Evolutionary conservation across 2,113 vertebrate genomes (phyloP), one percentile per base, ranked within the genome.

Genomic region (Catagonus wagneri): DNA sequence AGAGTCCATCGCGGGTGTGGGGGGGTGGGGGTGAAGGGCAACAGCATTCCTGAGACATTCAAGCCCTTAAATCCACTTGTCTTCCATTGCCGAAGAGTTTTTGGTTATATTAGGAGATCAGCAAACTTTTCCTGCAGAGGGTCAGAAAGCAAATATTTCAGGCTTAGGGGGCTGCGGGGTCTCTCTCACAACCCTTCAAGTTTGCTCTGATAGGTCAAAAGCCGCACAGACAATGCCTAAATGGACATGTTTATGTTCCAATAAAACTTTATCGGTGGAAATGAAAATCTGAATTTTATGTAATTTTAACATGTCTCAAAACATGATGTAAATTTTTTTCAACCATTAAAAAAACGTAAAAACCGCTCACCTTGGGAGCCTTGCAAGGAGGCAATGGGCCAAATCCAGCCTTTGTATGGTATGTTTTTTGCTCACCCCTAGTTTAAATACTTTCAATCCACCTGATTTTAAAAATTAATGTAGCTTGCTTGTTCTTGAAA

Each of bases 401-500:
- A 36, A 27, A 56, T 58, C 39, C 61, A 23, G 23, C 29, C 15
- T 60, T 4, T 25, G 56, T 60, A 6, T 25, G 56, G 1, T 9
- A 6, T 60, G 6, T 72, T 52, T 12, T 79, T 54, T 71, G 17
- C 15, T 95, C 1, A 72, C 2, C 22, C 11, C 23, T 93, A 58
- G 79, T 61, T 71, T 89, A 83, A 92, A 79, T 25, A 79, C 1
- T 74, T 94, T 44, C 20, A 76, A 63, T 52, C 29, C 56, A 52
- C 22, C 36, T 44, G 65, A 1, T 89, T 39, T 58, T 90, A 52
- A 65, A 89, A 80, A 54, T 66, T 19, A 94, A 89, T 34, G 13
- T n/a, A 44, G n/a, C 7, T 94, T 60, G 36, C 27, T 66, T 44
- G 54, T 80, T 94, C 44, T 81, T 75, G 60, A 90, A 50, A 96